Evolutionary conservation across 1,140 invertebrate genomes (phyloP).

Genomic region (Hylaeus volcanicus): DNA sequence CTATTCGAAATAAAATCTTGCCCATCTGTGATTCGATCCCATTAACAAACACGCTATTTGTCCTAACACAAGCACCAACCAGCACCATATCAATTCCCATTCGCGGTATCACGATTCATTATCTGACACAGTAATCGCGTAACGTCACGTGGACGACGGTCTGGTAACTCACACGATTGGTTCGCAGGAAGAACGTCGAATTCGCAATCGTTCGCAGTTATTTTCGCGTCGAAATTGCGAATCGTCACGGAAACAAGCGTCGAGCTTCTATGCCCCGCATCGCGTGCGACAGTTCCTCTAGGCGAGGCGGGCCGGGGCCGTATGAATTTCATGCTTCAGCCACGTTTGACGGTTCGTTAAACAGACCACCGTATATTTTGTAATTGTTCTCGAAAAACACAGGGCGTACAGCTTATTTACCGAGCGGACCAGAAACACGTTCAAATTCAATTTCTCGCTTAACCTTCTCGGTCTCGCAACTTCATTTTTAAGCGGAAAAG

Average conservation of each 20-base stretch:
- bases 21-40: too few relatives aligned
- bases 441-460: neutral
- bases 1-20: too few relatives aligned
- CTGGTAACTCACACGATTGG: constrained; percentile 25
- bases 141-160: neutral
- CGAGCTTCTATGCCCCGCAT: constrained; percentile 11
- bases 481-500: too few relatives aligned
- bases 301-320: constrained; percentile 3
- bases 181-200: neutral
- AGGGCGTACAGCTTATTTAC: constrained; percentile 13
- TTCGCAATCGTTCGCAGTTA: constrained; percentile 14
- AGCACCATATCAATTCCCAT: neutral
- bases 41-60: too few relatives aligned
- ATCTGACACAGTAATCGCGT: neutral
- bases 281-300: constrained; percentile 52
- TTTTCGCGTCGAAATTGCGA: constrained; percentile 1
- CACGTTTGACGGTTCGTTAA: constrained; percentile 45
- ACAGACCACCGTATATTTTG: constrained; percentile 38
- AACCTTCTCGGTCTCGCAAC: too few relatives aligned
- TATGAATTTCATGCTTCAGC: constrained; percentile 51
- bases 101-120: neutral
- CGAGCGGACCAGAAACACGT: constrained; percentile 17
- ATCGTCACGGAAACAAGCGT: constrained; percentile 27
- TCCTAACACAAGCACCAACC: too few relatives aligned
- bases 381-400: constrained; percentile 33